A percentile compares a stretch with the other conserved stretches of the same genome.
phyloP scores from a whole-genome alignment of 2,797 vertebrate genomes.

The Platalea minor region DNA sequence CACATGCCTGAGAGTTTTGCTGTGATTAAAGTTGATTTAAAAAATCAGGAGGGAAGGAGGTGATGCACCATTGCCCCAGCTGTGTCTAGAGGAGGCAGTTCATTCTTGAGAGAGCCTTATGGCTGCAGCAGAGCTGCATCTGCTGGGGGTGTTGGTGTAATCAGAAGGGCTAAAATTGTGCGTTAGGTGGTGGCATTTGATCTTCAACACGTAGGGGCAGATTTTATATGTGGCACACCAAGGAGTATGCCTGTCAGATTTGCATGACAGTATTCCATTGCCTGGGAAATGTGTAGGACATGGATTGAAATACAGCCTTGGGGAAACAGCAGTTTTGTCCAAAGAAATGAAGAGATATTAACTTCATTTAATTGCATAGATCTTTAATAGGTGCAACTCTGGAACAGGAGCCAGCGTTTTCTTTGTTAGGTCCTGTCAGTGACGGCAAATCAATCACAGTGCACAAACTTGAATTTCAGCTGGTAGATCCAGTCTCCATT shows the following conservation, averaged over 20 bases:
- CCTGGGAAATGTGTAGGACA: constrained; percentile 65
- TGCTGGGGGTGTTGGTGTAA: not conserved
- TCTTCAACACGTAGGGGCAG: not conserved
- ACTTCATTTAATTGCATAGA: not conserved
- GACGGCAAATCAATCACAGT: not conserved
- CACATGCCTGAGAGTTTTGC: not conserved
- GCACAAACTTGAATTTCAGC: constrained; percentile 34
- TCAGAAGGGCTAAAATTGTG: not conserved
- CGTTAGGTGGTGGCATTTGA: constrained; percentile 3
- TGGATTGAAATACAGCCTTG: constrained; percentile 33
- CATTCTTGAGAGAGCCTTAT: not conserved
- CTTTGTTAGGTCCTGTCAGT: constrained; percentile 37
- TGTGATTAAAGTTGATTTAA: not conserved
- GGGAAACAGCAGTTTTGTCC: constrained; percentile 36
- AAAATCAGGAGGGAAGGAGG: not conserved
- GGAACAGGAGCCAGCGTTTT: constrained; percentile 7
- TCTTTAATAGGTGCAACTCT: constrained; percentile 16
- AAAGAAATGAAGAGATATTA: constrained; percentile 21
- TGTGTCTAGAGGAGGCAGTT: not conserved
- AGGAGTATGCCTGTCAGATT: not conserved
- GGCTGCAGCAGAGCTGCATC: not conserved
- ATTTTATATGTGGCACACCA: not conserved
- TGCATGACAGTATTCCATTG: constrained; percentile 43
- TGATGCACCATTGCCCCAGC: not conserved
- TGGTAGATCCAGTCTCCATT: not conserved